A percentile compares a stretch with the other conserved stretches of the same genome.
phyloP scores from a whole-genome alignment of 1,140 invertebrate genomes.

The Eumaeus atala region DNA sequence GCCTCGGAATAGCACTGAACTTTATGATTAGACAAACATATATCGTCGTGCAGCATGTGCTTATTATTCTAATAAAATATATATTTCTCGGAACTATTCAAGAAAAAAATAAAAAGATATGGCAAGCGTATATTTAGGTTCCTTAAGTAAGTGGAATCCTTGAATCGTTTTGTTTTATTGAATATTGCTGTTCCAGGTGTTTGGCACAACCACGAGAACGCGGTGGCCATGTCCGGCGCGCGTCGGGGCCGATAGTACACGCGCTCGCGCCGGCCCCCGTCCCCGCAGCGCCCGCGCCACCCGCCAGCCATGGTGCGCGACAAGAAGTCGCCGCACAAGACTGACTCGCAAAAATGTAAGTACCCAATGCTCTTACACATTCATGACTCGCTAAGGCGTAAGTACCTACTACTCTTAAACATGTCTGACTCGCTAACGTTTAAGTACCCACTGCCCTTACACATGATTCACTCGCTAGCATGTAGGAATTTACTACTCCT shows the following conservation, averaged over 20 bases:
- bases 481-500: no score
- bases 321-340: conserved; percentile 60
- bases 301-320: conserved; percentile 60
- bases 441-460: no score
- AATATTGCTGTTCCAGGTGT: conserved; percentile 45
- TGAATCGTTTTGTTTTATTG: not conserved
- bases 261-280: conserved; percentile 35
- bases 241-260: conserved; percentile 63
- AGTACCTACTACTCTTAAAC: not conserved
- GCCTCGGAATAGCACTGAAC: no score
- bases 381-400: no score
- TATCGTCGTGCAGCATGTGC: no score
- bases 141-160: no score
- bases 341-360: conserved; percentile 66
- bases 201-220: conserved; percentile 66
- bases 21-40: no score
- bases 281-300: conserved; percentile 39
- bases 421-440: no score
- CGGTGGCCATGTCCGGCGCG: conserved; percentile 52
- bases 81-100: no score
- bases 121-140: not conserved
- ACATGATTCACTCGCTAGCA: no score
- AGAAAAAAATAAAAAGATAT: no score
- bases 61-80: no score
- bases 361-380: conserved; percentile 17